Percentiles rank a stretch among this genome's conserved stretches.
Conservation (phyloP, 2,888 invertebrate species). For the Acrobeloides nanus region DNA sequence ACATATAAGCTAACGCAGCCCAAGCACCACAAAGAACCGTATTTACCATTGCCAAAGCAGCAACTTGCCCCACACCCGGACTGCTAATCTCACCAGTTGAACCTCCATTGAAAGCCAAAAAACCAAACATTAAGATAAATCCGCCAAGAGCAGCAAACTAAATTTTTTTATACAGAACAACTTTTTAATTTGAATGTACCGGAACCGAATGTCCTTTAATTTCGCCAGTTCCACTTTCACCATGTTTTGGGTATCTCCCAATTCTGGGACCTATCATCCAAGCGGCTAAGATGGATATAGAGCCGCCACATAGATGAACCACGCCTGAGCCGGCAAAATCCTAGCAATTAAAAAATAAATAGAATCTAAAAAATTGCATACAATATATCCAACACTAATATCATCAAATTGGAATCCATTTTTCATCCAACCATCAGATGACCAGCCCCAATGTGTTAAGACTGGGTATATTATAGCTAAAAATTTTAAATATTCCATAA, state of each 20-base stretch:
- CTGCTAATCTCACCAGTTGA: conserved; percentile 55
- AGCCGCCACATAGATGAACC: conserved; percentile 51
- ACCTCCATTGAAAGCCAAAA: conserved; percentile 61
- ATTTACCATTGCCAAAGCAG: conserved; percentile 57
- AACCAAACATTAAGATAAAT: conserved; percentile 60
- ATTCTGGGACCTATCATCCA: conserved; percentile 59
- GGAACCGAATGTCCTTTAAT: conserved; percentile 57
- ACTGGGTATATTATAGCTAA: conserved; percentile 36
- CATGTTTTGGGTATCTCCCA: conserved; percentile 56
- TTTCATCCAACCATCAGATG: conserved; percentile 56
- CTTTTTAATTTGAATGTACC: conserved; percentile 44
- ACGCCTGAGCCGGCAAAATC: conserved; percentile 61
- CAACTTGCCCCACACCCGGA: conserved; percentile 29
- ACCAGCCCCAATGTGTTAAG: conserved; percentile 50
- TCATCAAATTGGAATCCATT: neutral
- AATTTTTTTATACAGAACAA: neutral
- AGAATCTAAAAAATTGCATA: too few relatives aligned
- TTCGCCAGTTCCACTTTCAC: conserved; percentile 30
- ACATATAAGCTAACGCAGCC: conserved; percentile 56
- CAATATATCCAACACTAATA: neutral
- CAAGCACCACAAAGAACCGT: conserved; percentile 59
- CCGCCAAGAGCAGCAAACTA: conserved; percentile 60
- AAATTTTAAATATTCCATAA: neutral
- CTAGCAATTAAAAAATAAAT: conserved; percentile 18
- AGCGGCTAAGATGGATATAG: conserved; percentile 42